Evolutionary conservation across 2,797 vertebrate species (phyloP), one percentile per base, ranked within the genome.

Genomic region (Siniperca scherzeri): DNA sequence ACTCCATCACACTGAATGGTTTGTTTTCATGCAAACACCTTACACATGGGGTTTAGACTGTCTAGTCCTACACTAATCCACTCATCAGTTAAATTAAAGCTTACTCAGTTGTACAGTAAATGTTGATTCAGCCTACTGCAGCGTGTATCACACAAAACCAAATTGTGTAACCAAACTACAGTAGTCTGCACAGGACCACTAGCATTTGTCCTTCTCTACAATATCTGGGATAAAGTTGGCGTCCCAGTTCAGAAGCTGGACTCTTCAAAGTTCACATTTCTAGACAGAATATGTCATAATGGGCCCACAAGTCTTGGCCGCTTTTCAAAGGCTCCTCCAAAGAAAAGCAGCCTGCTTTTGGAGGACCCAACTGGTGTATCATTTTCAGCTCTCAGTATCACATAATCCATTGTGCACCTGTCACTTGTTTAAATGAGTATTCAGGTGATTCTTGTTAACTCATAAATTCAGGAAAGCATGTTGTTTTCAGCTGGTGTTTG

Each of bases 41-140:
- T 77, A 61, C 83, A 81, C 85, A 82, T 68, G 73, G 57, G 86
- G 83, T 64, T 90, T 81, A 86, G 83, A 78, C 3, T 14, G 84
- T 87, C 85, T 93, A 92, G 85, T 80, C 79, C 79, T 73, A 60
- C 85, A 86, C 78, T 90, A 92, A 93, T 92, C 91, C 87, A 92
- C 90, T 93, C 92, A 93, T 92, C 91, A 88, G 80, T 90, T 87
- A 92, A 91, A 94, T 94, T 88, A 92, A 90, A 93, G 84, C 87
- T 86, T 84, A 91, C 84, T 86, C 88, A 67, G 70, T 89, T 82
- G 82, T 82, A 70, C 68, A 80, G 76, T 81, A 83, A 85, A 85
- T 74, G 82, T 87, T 89, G 88, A 87, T 91, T 85, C 85, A 78
- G 83, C 74, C 81, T 27, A 57, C 62, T 64, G 81, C 80, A 62